Evolutionary conservation across 2,113 vertebrate genomes (phyloP).

Genomic region (Stercorarius parasiticus): DNA sequence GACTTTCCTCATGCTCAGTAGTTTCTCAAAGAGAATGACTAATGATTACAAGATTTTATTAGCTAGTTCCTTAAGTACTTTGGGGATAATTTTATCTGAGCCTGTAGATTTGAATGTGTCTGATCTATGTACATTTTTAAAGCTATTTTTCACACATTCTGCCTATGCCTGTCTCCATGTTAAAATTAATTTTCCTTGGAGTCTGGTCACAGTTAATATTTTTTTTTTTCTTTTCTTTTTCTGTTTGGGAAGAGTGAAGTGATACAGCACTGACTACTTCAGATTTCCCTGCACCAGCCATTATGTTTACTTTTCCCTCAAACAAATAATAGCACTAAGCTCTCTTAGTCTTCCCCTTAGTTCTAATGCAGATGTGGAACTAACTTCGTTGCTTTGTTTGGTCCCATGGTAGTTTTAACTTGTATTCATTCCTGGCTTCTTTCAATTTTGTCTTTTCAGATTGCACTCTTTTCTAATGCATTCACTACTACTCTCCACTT

Average conservation of each 20-base stretch:
- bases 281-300: neutral
- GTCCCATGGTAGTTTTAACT: neutral
- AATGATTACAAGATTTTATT: neutral
- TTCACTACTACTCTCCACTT: neutral
- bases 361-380: neutral
- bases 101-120: neutral
- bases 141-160: neutral
- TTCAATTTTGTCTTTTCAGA: neutral
- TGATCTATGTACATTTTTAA: neutral
- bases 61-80: neutral
- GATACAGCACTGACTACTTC: neutral
- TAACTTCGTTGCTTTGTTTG: neutral
- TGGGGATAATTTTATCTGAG: neutral
- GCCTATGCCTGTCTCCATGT: neutral
- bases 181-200: neutral
- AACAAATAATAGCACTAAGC: neutral
- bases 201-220: neutral
- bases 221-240: neutral
- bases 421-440: neutral
- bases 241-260: neutral
- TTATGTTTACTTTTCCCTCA: neutral
- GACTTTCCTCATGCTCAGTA: neutral
- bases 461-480: neutral
- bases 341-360: neutral
- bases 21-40: constrained; percentile 2